Base-by-base conservation (phyloP, 2,888 invertebrate species). In the Tridacna gigas region DNA sequence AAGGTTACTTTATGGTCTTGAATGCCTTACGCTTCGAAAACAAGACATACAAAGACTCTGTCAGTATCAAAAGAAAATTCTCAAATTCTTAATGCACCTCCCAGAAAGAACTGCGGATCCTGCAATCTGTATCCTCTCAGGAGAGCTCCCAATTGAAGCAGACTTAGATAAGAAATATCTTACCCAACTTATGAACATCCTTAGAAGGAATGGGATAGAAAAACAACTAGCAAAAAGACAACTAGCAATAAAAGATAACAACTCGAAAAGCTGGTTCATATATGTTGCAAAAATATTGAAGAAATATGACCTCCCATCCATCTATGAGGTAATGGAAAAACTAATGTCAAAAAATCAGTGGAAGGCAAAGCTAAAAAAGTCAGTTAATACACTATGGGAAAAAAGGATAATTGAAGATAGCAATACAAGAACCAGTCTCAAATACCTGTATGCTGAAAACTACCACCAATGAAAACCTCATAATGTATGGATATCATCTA, bases 191-290 rank as follows among this genome's bases (percentile, higher is more conserved):
- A 15, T 5, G 18, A 60, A 60, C 60, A 60, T 60, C 18, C 51
- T 51, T 51, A 9, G 66, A 18, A 15, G 9, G 3, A 26, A 66
- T 22, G 5, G 26, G 13, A 28, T 26, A 18, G 28, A 26, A 1
- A 26, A 20, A 67, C 15, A 67, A 13, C 28, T 67, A 9, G 67
- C 67, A 37, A 37, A 26, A 0, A 11, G 28, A 26, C 67, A 67
- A 67, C 37, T 67, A 18, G 15, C 37, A 13, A 13, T 67, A 13
- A 67, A 67, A 26, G 67, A 26, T 18, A 20, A 22, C 11, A 37
- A 26, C 11, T 67, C 67, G 15, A 67, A 67, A 22, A 67, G 67
- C 67, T 67, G 67, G 67, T 67, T 67, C 9, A 26, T 26, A 9
- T 67, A 26, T 22, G 9, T 67, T 20, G 28, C 22, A 37, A 26